Conservation (phyloP, 64 coral and sea anemone genomes). For the Stichodactyla mertensii region DNA sequence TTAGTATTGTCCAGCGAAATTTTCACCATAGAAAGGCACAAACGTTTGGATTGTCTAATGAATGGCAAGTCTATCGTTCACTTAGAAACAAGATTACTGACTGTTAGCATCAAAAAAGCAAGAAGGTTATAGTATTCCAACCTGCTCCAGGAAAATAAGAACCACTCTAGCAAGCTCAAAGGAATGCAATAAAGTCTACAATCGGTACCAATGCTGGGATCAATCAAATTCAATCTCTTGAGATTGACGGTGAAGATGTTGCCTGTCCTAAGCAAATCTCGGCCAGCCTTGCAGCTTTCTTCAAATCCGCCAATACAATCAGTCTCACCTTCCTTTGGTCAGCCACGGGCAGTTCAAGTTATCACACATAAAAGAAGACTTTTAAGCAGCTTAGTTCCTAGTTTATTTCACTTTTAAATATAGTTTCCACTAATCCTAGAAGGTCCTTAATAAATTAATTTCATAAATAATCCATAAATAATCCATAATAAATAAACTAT, state of each 20-base stretch:
- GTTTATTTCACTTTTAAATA: no score
- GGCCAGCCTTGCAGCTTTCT: not conserved
- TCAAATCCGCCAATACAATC: not conserved
- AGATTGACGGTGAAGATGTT: not conserved
- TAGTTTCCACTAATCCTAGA: no score
- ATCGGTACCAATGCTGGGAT: not conserved
- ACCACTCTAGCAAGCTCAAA: slow-evolving; percentile 9
- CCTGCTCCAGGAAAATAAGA: slow-evolving; percentile 20
- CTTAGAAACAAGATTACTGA: not conserved
- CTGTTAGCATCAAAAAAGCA: not conserved
- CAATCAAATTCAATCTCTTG: not conserved
- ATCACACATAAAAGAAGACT: not conserved
- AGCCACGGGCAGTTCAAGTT: not conserved
- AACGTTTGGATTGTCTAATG: not conserved
- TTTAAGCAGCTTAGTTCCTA: slow-evolving; percentile 8
- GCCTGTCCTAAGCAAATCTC: not conserved
- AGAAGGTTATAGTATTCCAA: not conserved
- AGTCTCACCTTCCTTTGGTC: not conserved
- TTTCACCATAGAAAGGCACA: slow-evolving; percentile 11
- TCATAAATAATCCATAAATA: no score
- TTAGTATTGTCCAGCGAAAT: not conserved
- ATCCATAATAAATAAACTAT: no score
- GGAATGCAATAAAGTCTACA: slow-evolving; percentile 8
- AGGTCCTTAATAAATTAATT: no score
- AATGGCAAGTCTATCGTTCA: not conserved